These are phyloP conservation scores for Pterocles burchelli DNA, from an alignment of 2,113 vertebrate genomes.

Conservation along the genomic window DNA sequence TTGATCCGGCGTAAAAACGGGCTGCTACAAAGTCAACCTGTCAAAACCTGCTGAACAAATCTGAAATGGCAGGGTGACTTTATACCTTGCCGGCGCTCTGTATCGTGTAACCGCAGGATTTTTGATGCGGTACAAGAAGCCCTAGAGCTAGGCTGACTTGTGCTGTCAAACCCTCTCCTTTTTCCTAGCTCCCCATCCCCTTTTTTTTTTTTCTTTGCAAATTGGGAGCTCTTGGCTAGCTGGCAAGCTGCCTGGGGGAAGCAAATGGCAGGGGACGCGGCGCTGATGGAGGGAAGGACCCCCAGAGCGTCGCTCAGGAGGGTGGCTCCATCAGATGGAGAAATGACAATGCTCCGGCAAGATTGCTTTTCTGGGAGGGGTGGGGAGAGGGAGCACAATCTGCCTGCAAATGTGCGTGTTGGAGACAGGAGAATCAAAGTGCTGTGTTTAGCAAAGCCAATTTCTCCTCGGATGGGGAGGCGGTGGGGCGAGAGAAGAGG, in stretches of 20 bases:
- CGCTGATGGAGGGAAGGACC: neutral
- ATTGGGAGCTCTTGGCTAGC: neutral
- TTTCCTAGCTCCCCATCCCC: neutral
- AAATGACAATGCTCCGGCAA: neutral
- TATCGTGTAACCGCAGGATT: neutral
- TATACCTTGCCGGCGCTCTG: neutral
- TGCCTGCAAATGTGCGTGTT: conserved; percentile 26
- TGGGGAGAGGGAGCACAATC: neutral
- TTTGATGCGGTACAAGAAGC: conserved; percentile 16
- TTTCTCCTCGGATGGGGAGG: conserved; percentile 34
- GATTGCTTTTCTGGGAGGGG: neutral
- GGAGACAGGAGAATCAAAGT: neutral
- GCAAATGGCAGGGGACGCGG: neutral
- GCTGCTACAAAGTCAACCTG: neutral
- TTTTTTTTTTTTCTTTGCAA: neutral
- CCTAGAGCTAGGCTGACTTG: neutral
- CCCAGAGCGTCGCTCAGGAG: neutral
- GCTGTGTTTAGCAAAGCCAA: conserved; percentile 27
- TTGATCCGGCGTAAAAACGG: neutral
- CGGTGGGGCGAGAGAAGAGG: neutral
- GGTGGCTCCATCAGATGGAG: neutral
- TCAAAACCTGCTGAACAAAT: neutral
- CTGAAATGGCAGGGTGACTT: neutral
- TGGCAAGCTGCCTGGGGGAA: neutral
- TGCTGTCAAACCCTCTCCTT: neutral